Percentiles rank a stretch among this genome's conserved stretches.
phyloP scores from a whole-genome alignment of 1,140 invertebrate genomes.

The Drosophila kanapiae region DNA sequence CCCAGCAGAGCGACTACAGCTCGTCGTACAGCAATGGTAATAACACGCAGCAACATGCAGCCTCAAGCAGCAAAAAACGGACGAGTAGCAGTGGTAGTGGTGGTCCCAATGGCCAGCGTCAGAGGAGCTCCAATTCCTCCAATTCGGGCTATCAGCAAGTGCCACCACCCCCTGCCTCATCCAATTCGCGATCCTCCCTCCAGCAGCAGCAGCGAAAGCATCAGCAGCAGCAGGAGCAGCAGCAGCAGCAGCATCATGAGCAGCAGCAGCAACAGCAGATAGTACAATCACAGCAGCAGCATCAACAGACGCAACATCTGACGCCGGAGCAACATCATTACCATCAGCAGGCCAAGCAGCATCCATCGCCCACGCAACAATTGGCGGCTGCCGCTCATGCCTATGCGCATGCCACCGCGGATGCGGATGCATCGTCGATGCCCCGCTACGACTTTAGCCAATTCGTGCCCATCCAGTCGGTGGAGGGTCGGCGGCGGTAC shows the following conservation, averaged over 20 bases:
- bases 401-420: conserved; percentile 56
- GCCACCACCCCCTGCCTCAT: conserved; percentile 18
- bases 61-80: conserved; percentile 72
- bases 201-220: conserved; percentile 45
- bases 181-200: conserved; percentile 20
- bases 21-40: conserved; percentile 59
- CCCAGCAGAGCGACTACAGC: conserved; percentile 32
- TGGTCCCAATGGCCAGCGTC: conserved; percentile 20
- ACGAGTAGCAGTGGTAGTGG: conserved; percentile 52
- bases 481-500: conserved; percentile 92
- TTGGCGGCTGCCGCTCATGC: conserved; percentile 74
- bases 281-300: conserved; percentile 37
- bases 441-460: conserved; percentile 87
- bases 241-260: conserved; percentile 29
- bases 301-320: conserved; percentile 46
- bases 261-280: conserved; percentile 22
- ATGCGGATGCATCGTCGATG: conserved; percentile 46
- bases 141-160: conserved; percentile 50
- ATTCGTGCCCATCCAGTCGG: conserved; percentile 91
- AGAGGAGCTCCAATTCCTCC: conserved; percentile 27
- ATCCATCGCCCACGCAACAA: conserved; percentile 79
- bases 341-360: conserved; percentile 62
- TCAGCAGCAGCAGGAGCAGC: conserved; percentile 32
- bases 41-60: conserved; percentile 58
- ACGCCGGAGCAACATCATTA: conserved; percentile 34